Conservation (phyloP, 2,113 vertebrate genomes). For the Megatriorchis doriae region DNA sequence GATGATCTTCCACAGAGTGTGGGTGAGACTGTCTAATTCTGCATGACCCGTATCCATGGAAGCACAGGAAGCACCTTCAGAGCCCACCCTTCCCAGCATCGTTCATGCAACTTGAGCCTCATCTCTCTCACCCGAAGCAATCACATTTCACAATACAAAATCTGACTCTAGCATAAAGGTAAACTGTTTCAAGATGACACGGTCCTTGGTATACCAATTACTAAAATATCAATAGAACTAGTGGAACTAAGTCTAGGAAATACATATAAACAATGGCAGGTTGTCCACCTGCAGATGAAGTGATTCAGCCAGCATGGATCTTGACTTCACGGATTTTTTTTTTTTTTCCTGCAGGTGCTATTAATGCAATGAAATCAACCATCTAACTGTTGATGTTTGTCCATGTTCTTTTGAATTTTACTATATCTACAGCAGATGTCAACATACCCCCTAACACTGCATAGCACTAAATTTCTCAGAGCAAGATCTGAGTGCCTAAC, state of each 20-base stretch:
- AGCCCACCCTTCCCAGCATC: background rate
- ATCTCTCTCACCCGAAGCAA: background rate
- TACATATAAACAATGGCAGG: background rate
- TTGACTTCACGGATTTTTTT: background rate
- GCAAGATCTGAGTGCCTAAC: background rate
- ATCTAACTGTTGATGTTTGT: background rate
- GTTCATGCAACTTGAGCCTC: rapidly evolving
- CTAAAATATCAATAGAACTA: background rate
- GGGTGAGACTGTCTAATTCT: background rate
- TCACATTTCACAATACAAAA: background rate
- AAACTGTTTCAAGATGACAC: background rate
- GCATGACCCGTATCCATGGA: background rate
- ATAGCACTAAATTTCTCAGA: background rate
- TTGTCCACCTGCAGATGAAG: background rate
- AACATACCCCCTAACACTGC: background rate
- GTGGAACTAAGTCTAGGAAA: background rate
- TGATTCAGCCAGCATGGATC: background rate
- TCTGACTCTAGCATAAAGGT: background rate
- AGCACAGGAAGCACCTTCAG: background rate
- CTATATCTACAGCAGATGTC: background rate
- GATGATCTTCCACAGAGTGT: background rate
- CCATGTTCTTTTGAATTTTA: background rate
- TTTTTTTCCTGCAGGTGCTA: background rate
- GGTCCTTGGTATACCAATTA: background rate
- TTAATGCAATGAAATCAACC: background rate